Conservation (phyloP, 2,113 vertebrate genomes). For the Megaceryle maxima region DNA sequence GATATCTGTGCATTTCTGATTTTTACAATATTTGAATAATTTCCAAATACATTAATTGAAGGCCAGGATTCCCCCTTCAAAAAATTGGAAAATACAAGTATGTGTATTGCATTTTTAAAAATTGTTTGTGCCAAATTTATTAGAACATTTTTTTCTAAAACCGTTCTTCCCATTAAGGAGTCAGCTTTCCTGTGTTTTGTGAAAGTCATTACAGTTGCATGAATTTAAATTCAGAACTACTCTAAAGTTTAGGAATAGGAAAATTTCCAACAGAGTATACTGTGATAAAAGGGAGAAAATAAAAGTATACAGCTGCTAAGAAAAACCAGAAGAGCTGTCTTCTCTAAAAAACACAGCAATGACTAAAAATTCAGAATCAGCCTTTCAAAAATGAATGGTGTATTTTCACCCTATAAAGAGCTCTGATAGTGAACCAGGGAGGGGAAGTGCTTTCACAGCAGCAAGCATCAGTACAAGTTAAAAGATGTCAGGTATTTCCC, state of each 20-base stretch:
- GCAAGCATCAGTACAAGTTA: rapidly evolving
- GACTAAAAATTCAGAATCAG: not conserved
- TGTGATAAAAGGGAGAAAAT: not conserved
- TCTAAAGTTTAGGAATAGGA: not conserved
- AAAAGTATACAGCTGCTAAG: not conserved
- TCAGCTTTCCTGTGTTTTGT: not conserved
- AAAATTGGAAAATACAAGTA: not conserved
- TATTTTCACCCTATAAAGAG: not conserved
- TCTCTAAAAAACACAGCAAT: not conserved
- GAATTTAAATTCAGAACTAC: not conserved
- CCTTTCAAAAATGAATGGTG: rapidly evolving
- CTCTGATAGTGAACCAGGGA: not conserved
- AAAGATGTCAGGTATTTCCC: not conserved
- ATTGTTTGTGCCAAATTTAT: not conserved
- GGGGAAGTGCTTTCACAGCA: not conserved
- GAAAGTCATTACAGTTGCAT: not conserved
- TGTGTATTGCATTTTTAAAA: not conserved
- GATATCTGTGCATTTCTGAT: not conserved
- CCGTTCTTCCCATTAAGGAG: not conserved
- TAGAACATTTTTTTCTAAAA: not conserved
- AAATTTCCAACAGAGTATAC: not conserved
- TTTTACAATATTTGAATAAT: not conserved
- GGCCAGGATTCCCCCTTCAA: not conserved
- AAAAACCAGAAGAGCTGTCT: not conserved
- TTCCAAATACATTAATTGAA: not conserved